Evolutionary conservation across 2,888 invertebrate species (phyloP).

Genomic region (Chymomyza fuscimana): DNA sequence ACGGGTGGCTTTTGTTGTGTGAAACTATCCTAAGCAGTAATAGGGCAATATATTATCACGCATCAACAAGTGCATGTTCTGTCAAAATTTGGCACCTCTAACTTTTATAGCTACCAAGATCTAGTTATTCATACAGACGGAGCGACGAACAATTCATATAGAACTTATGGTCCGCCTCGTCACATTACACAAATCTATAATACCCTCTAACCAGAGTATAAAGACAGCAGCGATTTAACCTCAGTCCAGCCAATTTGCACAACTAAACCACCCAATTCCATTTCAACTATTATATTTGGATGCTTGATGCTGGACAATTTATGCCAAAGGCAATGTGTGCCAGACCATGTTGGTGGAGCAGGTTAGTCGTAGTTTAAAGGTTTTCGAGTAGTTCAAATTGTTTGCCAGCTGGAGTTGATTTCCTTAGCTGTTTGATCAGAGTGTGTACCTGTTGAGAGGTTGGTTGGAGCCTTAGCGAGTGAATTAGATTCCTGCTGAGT

Average conservation of each 20-base stretch:
- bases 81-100: no score
- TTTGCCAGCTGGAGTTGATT: slow-evolving; percentile 58
- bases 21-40: no score
- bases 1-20: no score
- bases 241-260: slow-evolving; percentile 40
- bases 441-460: slow-evolving; percentile 39
- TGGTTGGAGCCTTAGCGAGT: slow-evolving; percentile 44
- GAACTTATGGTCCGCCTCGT: no score
- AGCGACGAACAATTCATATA: no score
- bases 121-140: no score
- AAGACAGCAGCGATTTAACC: slow-evolving; percentile 11
- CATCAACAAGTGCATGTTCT: no score
- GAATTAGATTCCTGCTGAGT: not conserved
- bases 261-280: slow-evolving; percentile 8
- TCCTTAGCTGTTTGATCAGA: slow-evolving; percentile 62
- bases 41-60: no score
- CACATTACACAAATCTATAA: no score
- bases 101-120: no score
- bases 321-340: not conserved
- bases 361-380: slow-evolving; percentile 57
- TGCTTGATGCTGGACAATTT: not conserved
- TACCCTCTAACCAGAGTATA: not conserved
- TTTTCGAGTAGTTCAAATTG: slow-evolving; percentile 65
- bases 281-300: not conserved
- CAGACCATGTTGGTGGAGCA: not conserved